Evolutionary conservation across 2,888 invertebrate genomes (phyloP).

Genomic region (Dugesia japonica): DNA sequence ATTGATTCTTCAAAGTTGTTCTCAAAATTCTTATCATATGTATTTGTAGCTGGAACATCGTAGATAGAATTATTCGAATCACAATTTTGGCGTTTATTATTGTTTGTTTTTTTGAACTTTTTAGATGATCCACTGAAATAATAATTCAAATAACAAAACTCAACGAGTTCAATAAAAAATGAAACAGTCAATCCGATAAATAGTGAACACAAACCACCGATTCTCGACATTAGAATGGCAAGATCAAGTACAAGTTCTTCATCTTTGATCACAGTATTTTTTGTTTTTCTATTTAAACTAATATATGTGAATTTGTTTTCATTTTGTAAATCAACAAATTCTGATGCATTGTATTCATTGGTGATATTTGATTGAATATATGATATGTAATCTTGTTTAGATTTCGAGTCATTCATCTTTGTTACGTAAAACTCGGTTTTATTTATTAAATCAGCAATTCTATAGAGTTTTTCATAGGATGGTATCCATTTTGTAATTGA

Average conservation of each 20-base stretch:
- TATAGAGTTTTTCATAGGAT: conserved; percentile 26
- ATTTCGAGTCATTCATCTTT: not conserved
- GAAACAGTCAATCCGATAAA: conserved; percentile 33
- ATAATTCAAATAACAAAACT: conserved; percentile 28
- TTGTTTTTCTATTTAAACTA: conserved; percentile 26
- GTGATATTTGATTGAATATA: not conserved
- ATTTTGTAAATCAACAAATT: conserved; percentile 9
- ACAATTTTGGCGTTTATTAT: conserved; percentile 1
- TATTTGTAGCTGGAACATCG: not conserved
- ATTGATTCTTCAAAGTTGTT: not conserved
- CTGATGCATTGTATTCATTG: not conserved
- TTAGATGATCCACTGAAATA: not conserved
- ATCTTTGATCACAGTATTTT: conserved; percentile 24
- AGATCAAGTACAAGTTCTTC: conserved; percentile 32
- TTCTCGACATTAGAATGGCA: conserved; percentile 32
- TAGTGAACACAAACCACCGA: conserved; percentile 34
- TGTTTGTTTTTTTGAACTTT: not conserved
- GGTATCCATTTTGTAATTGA: conserved; percentile 33
- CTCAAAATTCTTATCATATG: not conserved
- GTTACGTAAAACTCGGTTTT: not conserved
- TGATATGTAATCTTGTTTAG: conserved; percentile 17
- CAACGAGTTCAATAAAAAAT: conserved; percentile 32
- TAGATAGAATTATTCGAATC: not conserved
- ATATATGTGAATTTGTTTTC: conserved; percentile 32
- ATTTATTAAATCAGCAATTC: conserved; percentile 22